These are phyloP conservation scores for Gambelia wislizenii DNA, from an alignment of 2,797 vertebrate species.

Conservation along the genomic window DNA sequence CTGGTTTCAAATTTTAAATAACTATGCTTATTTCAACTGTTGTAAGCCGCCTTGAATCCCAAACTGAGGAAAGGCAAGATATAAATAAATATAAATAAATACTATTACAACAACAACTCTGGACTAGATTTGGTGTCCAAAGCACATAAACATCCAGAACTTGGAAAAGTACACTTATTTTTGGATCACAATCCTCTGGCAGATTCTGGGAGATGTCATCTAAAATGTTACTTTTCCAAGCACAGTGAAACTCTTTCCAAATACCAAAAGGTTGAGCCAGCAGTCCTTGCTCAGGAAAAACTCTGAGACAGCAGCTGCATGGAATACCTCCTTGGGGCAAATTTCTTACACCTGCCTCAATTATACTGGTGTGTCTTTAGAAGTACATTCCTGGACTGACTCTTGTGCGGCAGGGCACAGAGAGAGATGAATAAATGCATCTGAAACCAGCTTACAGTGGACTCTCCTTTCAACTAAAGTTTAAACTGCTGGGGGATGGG, in stretches of 20 bases:
- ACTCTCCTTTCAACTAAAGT: neutral
- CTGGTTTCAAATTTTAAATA: too few species aligned
- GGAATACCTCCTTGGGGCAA: neutral
- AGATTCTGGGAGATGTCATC: too few species aligned
- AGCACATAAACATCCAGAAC: neutral
- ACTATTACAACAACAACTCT: too few species aligned
- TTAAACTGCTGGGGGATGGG: neutral
- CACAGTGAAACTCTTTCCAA: neutral
- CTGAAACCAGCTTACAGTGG: neutral
- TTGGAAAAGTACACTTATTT: neutral
- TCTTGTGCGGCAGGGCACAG: neutral
- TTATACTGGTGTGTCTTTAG: neutral
- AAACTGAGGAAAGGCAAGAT: too few species aligned
- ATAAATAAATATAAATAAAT: too few species aligned
- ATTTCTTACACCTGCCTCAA: neutral
- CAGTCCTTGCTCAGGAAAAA: conserved; percentile 24
- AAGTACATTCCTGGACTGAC: neutral
- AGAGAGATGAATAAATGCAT: neutral
- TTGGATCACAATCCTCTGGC: too few species aligned
- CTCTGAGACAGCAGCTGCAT: neutral
- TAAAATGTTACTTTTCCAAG: neutral
- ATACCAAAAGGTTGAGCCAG: neutral
- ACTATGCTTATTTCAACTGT: too few species aligned
- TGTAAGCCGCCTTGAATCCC: too few species aligned
- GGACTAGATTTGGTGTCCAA: neutral